Evolutionary conservation across 2,113 vertebrate species (phyloP).

Genomic region (Microtus richardsoni): DNA sequence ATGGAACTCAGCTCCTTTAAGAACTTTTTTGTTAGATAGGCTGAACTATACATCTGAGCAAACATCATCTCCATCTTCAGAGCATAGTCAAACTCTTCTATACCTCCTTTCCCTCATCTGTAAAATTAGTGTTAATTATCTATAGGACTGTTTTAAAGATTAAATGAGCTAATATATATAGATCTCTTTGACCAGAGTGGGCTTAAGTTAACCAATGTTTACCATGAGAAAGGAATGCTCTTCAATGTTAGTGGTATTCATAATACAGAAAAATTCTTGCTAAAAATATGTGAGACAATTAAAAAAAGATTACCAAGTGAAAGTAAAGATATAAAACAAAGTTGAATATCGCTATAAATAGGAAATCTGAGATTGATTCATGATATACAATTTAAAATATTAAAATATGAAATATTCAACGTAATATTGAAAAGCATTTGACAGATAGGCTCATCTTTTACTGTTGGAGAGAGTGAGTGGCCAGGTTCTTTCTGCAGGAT

Average conservation of each 20-base stretch:
- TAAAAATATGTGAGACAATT: not conserved
- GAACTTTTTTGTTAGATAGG: not conserved
- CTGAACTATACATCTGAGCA: not conserved
- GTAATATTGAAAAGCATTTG: not conserved
- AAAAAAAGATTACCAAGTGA: not conserved
- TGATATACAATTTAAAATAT: not conserved
- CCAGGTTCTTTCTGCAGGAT: not conserved
- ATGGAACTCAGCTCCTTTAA: not conserved
- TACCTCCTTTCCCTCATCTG: not conserved
- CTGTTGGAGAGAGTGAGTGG: not conserved
- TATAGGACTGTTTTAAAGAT: not conserved
- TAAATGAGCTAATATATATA: not conserved
- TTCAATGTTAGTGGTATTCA: not conserved
- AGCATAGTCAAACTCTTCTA: not conserved
- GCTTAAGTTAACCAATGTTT: conserved; percentile 5
- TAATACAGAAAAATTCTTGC: conserved; percentile 11
- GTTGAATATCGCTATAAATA: not conserved
- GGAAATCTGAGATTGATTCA: not conserved
- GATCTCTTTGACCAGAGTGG: not conserved
- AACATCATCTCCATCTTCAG: not conserved
- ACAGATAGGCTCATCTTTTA: not conserved
- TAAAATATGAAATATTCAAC: not conserved
- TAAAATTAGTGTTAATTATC: not conserved
- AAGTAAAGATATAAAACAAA: not conserved
- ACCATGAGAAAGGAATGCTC: not conserved